Evolutionary conservation across 2,888 invertebrate species (phyloP).

Genomic region (Polia nebulosa): DNA sequence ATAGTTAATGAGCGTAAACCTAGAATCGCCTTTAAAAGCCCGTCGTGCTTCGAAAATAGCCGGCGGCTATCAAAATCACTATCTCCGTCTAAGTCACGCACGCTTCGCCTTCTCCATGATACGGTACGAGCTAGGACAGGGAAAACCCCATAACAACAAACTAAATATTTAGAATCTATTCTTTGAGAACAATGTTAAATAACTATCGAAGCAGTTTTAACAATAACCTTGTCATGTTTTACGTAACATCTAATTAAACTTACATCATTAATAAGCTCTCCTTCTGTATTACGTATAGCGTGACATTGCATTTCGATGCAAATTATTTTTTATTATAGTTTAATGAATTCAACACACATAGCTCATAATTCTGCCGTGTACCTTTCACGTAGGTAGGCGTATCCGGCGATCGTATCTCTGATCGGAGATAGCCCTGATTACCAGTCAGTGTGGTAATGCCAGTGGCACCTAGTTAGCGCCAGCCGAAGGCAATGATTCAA

Average conservation of each 20-base stretch:
- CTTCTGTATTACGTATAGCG: conserved; percentile 26
- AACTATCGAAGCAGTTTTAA: conserved; percentile 8
- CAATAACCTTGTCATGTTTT: background rate
- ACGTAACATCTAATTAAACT: conserved; percentile 28
- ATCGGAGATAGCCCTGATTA: conserved; percentile 66
- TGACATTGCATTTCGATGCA: conserved; percentile 49
- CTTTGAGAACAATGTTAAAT: background rate
- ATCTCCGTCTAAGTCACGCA: conserved; percentile 79
- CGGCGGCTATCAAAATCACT: conserved; percentile 74
- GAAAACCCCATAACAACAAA: conserved; percentile 37
- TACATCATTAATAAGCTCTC: conserved; percentile 11
- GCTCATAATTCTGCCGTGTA: conserved; percentile 46
- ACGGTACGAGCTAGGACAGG: conserved; percentile 64
- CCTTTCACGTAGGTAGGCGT: conserved; percentile 60
- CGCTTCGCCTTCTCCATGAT: conserved; percentile 69
- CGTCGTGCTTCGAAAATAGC: conserved; percentile 75
- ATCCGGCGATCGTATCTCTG: conserved; percentile 64
- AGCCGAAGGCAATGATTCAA: conserved; percentile 67
- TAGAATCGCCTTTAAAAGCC: conserved; percentile 62
- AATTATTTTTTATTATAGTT: conserved; percentile 36
- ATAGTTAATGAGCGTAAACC: conserved; percentile 61
- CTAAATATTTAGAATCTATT: conserved; percentile 34
- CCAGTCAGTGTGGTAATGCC: conserved; percentile 66
- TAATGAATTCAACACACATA: conserved; percentile 46
- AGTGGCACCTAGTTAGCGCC: conserved; percentile 74